Evolutionary conservation across 2,888 invertebrate species (phyloP).

Genomic region (Trichacis sp.): DNA sequence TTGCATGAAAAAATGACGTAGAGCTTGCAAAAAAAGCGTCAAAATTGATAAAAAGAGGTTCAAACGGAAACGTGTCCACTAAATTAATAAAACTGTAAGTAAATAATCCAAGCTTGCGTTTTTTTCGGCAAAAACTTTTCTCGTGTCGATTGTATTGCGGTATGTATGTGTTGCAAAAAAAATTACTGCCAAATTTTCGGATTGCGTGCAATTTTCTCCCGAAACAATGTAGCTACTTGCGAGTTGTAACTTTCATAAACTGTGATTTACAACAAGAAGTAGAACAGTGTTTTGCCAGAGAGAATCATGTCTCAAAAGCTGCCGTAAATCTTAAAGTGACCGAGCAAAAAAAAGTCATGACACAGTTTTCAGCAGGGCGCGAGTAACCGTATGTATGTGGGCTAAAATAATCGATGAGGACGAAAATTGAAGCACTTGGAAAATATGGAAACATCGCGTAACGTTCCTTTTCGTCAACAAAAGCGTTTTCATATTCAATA

Average conservation of each 20-base stretch:
- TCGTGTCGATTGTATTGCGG: not conserved
- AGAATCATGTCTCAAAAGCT: not conserved
- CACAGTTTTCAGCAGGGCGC: constrained; percentile 27
- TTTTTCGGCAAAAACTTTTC: constrained; percentile 21
- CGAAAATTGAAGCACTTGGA: constrained; percentile 39
- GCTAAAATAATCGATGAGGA: constrained; percentile 37
- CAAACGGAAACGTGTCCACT: constrained; percentile 41
- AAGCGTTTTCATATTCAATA: no score
- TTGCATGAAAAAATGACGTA: constrained; percentile 26
- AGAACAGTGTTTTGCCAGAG: not conserved
- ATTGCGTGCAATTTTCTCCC: no score
- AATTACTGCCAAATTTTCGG: no score
- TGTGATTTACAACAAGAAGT: not conserved
- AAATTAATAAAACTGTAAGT: constrained; percentile 31
- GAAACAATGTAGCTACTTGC: no score
- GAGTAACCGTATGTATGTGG: constrained; percentile 27
- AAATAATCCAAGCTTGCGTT: constrained; percentile 48
- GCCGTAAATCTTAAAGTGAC: not conserved
- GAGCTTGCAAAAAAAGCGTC: constrained; percentile 50
- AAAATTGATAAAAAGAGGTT: constrained; percentile 45
- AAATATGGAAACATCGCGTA: no score
- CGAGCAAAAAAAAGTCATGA: constrained; percentile 25
- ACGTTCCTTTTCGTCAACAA: no score
- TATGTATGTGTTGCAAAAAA: no score
- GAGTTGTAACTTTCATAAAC: no score